phyloP scores from a whole-genome alignment of 2,797 vertebrate species.

The Macropodus opercularis region DNA sequence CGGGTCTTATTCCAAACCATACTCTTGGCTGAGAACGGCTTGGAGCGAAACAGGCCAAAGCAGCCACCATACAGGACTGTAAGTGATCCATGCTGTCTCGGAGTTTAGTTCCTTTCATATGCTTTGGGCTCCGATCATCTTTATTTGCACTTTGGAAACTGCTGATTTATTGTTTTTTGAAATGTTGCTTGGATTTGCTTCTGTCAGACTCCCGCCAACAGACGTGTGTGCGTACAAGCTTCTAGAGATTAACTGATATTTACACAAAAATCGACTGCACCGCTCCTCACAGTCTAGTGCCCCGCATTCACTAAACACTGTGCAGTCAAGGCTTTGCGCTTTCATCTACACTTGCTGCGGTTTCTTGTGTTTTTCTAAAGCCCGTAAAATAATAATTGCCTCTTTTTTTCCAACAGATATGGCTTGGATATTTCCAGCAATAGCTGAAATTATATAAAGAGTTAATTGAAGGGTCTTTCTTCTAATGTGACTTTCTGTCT shows the following conservation, averaged over 20 bases:
- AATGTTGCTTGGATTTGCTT: constrained; percentile 41
- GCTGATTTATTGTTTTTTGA: constrained; percentile 57
- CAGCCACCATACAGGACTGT: constrained; percentile 9
- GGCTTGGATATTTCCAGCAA: constrained; percentile 76
- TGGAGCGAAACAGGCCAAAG: constrained; percentile 14
- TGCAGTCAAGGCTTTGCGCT: constrained; percentile 59
- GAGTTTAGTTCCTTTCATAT: constrained; percentile 32
- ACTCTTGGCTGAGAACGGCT: constrained; percentile 32
- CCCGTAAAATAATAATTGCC: constrained; percentile 82
- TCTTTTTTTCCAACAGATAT: constrained; percentile 78
- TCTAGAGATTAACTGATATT: constrained; percentile 72
- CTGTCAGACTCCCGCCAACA: constrained; percentile 61
- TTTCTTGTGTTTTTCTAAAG: constrained; percentile 83
- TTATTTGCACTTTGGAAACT: constrained; percentile 31
- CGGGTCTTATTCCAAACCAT: constrained; percentile 54
- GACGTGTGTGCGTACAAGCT: constrained; percentile 46
- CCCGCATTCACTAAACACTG: constrained; percentile 64
- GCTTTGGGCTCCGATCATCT: constrained; percentile 39
- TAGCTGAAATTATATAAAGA: constrained; percentile 75
- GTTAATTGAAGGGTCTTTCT: constrained; percentile 79
- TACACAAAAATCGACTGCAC: constrained; percentile 65
- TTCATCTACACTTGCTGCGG: constrained; percentile 81
- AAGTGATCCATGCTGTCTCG: constrained; percentile 40
- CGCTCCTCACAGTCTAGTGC: constrained; percentile 69
- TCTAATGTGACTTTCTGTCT: constrained; percentile 75